Evolutionary conservation across 2,888 invertebrate genomes (phyloP).

Genomic region (Agonum fuliginosum): DNA sequence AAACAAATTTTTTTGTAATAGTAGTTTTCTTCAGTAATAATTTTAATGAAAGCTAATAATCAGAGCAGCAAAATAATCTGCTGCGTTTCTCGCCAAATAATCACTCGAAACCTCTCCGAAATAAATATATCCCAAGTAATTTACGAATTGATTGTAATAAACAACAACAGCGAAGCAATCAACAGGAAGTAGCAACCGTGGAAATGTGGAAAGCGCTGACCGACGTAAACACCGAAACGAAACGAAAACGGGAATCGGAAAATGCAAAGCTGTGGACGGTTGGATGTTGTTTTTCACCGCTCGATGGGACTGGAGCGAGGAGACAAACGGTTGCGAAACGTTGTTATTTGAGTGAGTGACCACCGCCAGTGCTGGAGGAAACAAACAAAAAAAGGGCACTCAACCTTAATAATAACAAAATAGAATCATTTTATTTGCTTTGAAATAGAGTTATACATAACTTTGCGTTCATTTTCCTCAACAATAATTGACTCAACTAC

Average conservation of each 20-base stretch:
- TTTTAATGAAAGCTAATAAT: too few species aligned
- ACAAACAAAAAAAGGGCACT: background rate
- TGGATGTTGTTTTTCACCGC: slow-evolving; percentile 30
- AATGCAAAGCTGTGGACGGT: slow-evolving; percentile 39
- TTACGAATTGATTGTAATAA: background rate
- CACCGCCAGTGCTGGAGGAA: slow-evolving; percentile 6
- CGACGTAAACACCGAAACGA: slow-evolving; percentile 5
- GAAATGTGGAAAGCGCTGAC: too few species aligned
- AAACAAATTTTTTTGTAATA: too few species aligned
- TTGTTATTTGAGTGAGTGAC: slow-evolving; percentile 35
- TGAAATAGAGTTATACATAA: too few species aligned
- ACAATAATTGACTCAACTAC: too few species aligned
- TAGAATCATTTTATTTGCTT: too few species aligned
- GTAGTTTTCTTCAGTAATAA: too few species aligned
- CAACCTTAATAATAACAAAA: background rate
- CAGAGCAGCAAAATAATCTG: too few species aligned
- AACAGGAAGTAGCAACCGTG: slow-evolving; percentile 6
- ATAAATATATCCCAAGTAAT: background rate
- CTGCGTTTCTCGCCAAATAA: too few species aligned
- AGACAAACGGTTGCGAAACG: slow-evolving; percentile 40
- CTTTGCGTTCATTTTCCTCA: too few species aligned
- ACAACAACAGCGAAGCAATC: slow-evolving; percentile 26
- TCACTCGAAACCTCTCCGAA: too few species aligned
- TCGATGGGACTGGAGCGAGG: background rate
- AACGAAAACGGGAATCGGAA: slow-evolving; percentile 27